These are phyloP conservation scores for Fragum fragum DNA, from an alignment of 2,888 invertebrate genomes.

Conservation along the genomic window DNA sequence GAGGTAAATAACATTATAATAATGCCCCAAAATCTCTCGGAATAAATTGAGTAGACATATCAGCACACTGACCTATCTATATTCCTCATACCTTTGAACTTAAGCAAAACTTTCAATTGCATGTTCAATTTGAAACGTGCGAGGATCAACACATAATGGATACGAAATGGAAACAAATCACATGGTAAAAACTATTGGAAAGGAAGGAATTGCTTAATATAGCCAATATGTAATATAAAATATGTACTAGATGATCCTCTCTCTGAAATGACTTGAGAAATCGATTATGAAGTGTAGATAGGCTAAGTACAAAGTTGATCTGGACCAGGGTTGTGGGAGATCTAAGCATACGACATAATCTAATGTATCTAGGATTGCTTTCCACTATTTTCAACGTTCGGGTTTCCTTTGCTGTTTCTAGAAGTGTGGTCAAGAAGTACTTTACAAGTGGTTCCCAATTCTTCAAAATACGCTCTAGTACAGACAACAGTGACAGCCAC, in stretches of 20 bases:
- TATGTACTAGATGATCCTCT: constrained; percentile 57
- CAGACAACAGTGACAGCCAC: constrained; percentile 62
- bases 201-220: too few relatives aligned
- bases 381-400: constrained; percentile 45
- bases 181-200: too few relatives aligned
- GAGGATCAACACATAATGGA: too few relatives aligned
- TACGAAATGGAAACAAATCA: too few relatives aligned
- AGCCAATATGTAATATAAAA: too few relatives aligned
- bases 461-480: constrained; percentile 50
- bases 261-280: constrained; percentile 53
- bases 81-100: too few relatives aligned
- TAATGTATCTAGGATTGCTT: constrained; percentile 45
- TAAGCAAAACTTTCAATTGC: too few relatives aligned
- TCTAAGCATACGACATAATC: constrained; percentile 56
- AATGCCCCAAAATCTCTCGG: too few relatives aligned
- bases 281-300: constrained; percentile 40
- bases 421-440: constrained; percentile 49
- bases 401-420: constrained; percentile 31
- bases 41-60: too few relatives aligned
- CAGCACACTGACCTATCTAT: too few relatives aligned
- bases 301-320: constrained; percentile 53
- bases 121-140: too few relatives aligned
- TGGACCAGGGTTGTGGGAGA: constrained; percentile 45
- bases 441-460: constrained; percentile 40
- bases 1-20: too few relatives aligned